Percentiles rank a stretch among this genome's conserved stretches.
Conservation (phyloP, 2,797 vertebrate species). For the Sebastes kiyomatsui region DNA sequence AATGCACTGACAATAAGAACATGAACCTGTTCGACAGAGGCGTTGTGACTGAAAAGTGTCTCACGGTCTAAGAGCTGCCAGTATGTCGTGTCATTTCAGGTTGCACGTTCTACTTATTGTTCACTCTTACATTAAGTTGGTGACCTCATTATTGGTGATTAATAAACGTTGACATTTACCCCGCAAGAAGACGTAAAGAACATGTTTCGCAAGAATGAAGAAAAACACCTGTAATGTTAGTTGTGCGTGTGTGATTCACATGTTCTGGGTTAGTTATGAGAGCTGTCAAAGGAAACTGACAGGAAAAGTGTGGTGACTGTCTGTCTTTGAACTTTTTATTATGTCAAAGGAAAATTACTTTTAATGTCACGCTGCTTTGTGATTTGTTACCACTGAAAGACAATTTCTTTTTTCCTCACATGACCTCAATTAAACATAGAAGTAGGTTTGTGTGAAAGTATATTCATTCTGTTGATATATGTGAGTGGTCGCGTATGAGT, state of each 20-base stretch:
- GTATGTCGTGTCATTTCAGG: not conserved
- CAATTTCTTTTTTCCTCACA: conserved; percentile 36
- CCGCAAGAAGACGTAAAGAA: not conserved
- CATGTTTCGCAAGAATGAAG: conserved; percentile 10
- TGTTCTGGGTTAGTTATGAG: conserved; percentile 49
- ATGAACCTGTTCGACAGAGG: not conserved
- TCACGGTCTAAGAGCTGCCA: not conserved
- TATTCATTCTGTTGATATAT: conserved; percentile 32
- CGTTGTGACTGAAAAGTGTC: not conserved
- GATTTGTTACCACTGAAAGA: conserved; percentile 38
- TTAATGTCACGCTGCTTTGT: conserved; percentile 49
- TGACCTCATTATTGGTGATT: conserved; percentile 11
- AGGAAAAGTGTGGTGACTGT: conserved; percentile 59
- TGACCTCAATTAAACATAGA: conserved; percentile 53
- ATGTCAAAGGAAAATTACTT: conserved; percentile 64
- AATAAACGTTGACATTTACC: conserved; percentile 44
- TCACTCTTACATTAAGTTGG: not conserved
- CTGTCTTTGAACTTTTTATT: conserved; percentile 58
- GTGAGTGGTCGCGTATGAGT: conserved; percentile 48
- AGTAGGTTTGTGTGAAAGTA: conserved; percentile 21
- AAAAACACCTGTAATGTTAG: conserved; percentile 36
- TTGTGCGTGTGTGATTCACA: conserved; percentile 46
- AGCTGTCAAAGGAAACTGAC: conserved; percentile 65
- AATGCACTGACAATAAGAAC: not conserved
- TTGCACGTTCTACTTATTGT: not conserved